Percentiles rank a stretch among this genome's conserved stretches.
These are phyloP conservation scores for Chloroceryle inda DNA, from an alignment of 2,797 vertebrate species.

Conservation along the genomic window DNA sequence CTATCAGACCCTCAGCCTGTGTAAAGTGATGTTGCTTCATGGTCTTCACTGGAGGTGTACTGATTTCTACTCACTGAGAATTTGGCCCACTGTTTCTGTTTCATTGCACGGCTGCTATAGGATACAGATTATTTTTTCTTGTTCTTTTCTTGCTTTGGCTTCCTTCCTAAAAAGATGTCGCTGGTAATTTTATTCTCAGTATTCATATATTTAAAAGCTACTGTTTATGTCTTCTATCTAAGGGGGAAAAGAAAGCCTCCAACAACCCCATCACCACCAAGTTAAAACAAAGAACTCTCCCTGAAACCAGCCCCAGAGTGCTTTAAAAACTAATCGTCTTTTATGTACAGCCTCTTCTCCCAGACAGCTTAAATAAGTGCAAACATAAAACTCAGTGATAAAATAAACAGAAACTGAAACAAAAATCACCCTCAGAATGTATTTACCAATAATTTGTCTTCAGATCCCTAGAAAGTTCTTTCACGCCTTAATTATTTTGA, in stretches of 20 bases:
- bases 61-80: constrained; percentile 31
- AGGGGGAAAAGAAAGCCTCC: neutral
- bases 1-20: neutral
- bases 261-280: neutral
- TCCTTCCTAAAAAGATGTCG: constrained; percentile 4
- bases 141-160: constrained; percentile 6
- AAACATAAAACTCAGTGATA: constrained; percentile 78
- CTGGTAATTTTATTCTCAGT: constrained; percentile 67
- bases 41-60: neutral
- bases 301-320: constrained; percentile 74
- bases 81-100: neutral
- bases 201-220: constrained; percentile 74
- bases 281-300: constrained; percentile 58
- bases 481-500: constrained; percentile 29
- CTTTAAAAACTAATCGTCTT: constrained; percentile 81
- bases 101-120: neutral
- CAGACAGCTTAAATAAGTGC: constrained; percentile 77
- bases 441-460: constrained; percentile 61
- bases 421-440: constrained; percentile 36
- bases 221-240: constrained; percentile 75
- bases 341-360: constrained; percentile 77
- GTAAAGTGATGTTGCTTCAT: neutral
- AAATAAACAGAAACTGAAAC: constrained; percentile 67
- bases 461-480: constrained; percentile 48
- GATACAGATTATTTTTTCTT: neutral